Percentiles rank a stretch among this genome's conserved stretches.
Conservation (phyloP, 2,113 vertebrate genomes). For the Abramis brama region DNA sequence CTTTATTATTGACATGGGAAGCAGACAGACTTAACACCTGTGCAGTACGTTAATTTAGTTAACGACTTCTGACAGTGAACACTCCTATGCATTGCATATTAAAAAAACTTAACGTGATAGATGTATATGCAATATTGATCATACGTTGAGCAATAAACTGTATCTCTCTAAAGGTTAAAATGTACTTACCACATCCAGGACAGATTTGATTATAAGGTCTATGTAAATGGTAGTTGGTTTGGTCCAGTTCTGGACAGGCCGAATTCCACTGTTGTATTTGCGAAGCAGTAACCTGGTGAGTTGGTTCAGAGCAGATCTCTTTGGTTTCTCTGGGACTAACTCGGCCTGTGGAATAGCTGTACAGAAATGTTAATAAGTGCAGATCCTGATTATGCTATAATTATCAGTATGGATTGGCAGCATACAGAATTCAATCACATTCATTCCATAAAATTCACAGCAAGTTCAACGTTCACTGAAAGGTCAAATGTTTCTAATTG, state of each 20-base stretch:
- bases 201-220: constrained; percentile 80
- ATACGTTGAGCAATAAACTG: not conserved
- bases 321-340: constrained; percentile 66
- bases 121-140: not conserved
- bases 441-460: not conserved
- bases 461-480: not conserved
- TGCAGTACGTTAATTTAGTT: not conserved
- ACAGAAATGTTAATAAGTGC: not conserved
- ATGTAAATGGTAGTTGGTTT: constrained; percentile 77
- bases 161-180: not conserved
- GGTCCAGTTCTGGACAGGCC: constrained; percentile 83
- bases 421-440: not conserved
- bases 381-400: not conserved
- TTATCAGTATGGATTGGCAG: not conserved
- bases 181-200: constrained; percentile 81
- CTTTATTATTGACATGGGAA: not conserved
- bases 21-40: not conserved
- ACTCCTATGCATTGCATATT: not conserved
- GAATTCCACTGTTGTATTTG: constrained; percentile 80
- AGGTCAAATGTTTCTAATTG: not conserved
- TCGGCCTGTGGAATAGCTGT: constrained; percentile 63
- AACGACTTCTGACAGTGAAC: not conserved
- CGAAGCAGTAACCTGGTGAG: constrained; percentile 79
- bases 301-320: constrained; percentile 77
- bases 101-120: not conserved